A percentile compares a stretch with the other conserved stretches of the same genome.
Evolutionary conservation across 2,888 invertebrate genomes (phyloP).

Genomic region (Malachius bipustulatus): DNA sequence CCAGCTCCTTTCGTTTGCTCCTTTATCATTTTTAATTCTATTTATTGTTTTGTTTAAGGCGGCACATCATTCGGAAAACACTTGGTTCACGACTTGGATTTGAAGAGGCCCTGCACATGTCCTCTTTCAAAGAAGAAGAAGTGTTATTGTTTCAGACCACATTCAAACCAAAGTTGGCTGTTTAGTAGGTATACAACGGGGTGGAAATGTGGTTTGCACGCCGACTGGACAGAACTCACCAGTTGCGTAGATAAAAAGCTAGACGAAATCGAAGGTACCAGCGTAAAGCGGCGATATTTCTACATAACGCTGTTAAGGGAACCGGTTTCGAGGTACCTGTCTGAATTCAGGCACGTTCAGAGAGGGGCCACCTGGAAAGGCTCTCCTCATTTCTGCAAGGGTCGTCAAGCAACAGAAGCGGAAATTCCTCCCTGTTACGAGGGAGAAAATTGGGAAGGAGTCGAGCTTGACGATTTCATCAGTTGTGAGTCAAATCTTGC

Average conservation of each 20-base stretch:
- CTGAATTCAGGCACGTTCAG: slow-evolving; percentile 94
- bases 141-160: slow-evolving; percentile 85
- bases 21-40: too few relatives aligned
- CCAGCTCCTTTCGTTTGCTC: too few relatives aligned
- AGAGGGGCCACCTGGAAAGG: slow-evolving; percentile 90
- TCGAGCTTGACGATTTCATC: slow-evolving; percentile 82
- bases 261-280: slow-evolving; percentile 73
- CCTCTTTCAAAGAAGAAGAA: slow-evolving; percentile 76
- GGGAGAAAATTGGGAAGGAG: slow-evolving; percentile 78
- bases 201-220: slow-evolving; percentile 96
- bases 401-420: slow-evolving; percentile 60
- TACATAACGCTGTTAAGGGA: slow-evolving; percentile 92
- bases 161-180: slow-evolving; percentile 91
- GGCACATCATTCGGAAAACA: slow-evolving; percentile 96
- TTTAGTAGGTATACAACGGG: slow-evolving; percentile 96
- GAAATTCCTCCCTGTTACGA: slow-evolving; percentile 76
- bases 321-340: slow-evolving; percentile 85
- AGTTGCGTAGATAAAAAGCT: slow-evolving; percentile 83
- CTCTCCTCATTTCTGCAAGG: slow-evolving; percentile 60
- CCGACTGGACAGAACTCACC: slow-evolving; percentile 96
- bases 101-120: slow-evolving; percentile 88
- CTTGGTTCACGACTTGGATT: slow-evolving; percentile 87
- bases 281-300: slow-evolving; percentile 59
- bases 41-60: slow-evolving; percentile 39
- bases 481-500: slow-evolving; percentile 89